Evolutionary conservation across 1,140 invertebrate genomes (phyloP).

Genomic region (Grapholita molesta): DNA sequence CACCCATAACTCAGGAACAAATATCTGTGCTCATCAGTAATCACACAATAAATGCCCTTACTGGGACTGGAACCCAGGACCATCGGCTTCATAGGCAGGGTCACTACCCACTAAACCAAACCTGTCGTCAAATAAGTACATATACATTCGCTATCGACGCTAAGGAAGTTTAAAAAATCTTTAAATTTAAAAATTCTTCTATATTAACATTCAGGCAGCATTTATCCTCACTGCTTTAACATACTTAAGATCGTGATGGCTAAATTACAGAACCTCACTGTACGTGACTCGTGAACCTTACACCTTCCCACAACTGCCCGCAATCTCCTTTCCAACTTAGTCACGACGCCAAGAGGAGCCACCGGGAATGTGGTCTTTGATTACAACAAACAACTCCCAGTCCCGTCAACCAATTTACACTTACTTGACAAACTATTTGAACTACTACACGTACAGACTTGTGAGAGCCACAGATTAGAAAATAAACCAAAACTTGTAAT

Average conservation of each 20-base stretch:
- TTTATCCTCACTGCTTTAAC: neutral
- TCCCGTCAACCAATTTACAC: slow-evolving; percentile 6
- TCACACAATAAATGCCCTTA: too few species aligned
- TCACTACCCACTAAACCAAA: too few species aligned
- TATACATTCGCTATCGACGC: too few species aligned
- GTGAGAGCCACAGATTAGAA: neutral
- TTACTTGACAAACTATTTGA: slow-evolving; percentile 5
- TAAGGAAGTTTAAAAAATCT: too few species aligned
- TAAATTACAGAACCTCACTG: neutral
- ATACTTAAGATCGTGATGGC: neutral
- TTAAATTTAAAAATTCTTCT: neutral
- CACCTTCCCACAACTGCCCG: neutral
- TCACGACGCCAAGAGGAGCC: neutral
- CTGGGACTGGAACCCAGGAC: too few species aligned
- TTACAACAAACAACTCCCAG: neutral
- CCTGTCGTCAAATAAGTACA: too few species aligned
- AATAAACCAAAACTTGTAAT: neutral
- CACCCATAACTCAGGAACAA: too few species aligned
- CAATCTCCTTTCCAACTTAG: neutral
- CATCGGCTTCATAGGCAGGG: too few species aligned
- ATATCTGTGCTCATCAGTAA: too few species aligned
- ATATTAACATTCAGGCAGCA: neutral
- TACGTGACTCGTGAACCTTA: neutral
- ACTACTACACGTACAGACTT: neutral
- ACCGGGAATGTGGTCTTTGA: neutral